Conservation (phyloP, 2,888 invertebrate genomes). For the Drosophila prolongata region DNA sequence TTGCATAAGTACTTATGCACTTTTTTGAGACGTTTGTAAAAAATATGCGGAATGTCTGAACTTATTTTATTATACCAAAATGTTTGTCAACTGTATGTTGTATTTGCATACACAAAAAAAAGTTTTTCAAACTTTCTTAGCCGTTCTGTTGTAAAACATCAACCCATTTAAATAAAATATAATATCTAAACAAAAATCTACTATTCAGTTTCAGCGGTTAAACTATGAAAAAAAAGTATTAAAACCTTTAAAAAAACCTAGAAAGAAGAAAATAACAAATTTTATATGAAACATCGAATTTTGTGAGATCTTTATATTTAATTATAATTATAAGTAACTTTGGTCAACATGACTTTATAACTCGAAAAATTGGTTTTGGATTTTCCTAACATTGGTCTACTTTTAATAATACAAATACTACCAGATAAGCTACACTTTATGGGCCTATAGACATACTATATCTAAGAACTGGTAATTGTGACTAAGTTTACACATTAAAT, state of each 20-base stretch:
- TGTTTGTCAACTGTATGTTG: too few relatives aligned
- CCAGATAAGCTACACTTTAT: not conserved
- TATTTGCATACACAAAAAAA: too few relatives aligned
- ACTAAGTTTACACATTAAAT: conserved; percentile 29
- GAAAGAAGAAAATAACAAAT: not conserved
- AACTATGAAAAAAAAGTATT: not conserved
- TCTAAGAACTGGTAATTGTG: conserved; percentile 18
- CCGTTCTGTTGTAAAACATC: conserved; percentile 8
- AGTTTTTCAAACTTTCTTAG: not conserved
- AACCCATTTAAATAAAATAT: conserved; percentile 3
- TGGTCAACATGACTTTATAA: not conserved
- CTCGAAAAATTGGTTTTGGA: conserved; percentile 25
- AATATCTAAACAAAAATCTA: not conserved
- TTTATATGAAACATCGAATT: not conserved
- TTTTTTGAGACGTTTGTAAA: too few relatives aligned
- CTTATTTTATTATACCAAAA: too few relatives aligned
- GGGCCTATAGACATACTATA: conserved; percentile 10
- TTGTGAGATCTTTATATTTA: not conserved
- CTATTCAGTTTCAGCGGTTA: conserved; percentile 18
- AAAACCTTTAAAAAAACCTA: not conserved
- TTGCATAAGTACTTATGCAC: too few relatives aligned
- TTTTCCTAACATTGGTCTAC: conserved; percentile 21
- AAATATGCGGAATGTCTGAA: too few relatives aligned
- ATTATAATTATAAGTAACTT: not conserved
- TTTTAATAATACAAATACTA: conserved; percentile 43